Conservation (phyloP, 2,797 vertebrate species). For the Xiphophorus birchmanni region DNA sequence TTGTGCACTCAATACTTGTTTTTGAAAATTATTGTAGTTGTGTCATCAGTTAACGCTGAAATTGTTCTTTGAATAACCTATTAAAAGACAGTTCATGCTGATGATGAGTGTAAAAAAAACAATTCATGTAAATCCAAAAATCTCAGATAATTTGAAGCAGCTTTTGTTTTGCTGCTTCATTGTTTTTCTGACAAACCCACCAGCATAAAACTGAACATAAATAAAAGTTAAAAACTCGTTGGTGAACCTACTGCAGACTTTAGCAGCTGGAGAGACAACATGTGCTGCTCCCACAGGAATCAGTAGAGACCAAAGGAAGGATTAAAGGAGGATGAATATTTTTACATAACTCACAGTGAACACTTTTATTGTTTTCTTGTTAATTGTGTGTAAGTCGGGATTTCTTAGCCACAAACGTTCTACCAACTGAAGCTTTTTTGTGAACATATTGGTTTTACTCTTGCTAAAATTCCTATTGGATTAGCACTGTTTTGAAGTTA, state of each 20-base stretch:
- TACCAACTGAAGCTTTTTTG: background rate
- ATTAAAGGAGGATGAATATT: background rate
- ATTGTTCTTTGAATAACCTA: background rate
- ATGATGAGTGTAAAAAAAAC: background rate
- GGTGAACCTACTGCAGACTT: background rate
- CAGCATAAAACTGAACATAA: background rate
- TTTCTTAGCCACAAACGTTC: background rate
- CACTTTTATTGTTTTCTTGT: background rate
- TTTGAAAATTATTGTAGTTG: background rate
- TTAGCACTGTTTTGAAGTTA: background rate
- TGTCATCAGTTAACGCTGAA: background rate
- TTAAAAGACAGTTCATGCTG: background rate
- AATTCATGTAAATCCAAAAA: slow-evolving; percentile 6
- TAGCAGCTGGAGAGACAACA: background rate
- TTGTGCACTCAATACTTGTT: background rate
- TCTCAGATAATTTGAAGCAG: background rate
- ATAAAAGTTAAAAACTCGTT: background rate
- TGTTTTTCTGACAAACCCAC: slow-evolving; percentile 5
- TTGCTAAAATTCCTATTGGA: background rate
- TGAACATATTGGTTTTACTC: background rate
- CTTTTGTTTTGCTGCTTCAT: background rate
- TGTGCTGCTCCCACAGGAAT: background rate
- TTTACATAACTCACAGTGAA: background rate
- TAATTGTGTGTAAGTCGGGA: background rate
- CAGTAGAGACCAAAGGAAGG: background rate